These are phyloP conservation scores for Xiphorhynchus elegans DNA, from an alignment of 2,113 vertebrate genomes.

Conservation along the genomic window DNA sequence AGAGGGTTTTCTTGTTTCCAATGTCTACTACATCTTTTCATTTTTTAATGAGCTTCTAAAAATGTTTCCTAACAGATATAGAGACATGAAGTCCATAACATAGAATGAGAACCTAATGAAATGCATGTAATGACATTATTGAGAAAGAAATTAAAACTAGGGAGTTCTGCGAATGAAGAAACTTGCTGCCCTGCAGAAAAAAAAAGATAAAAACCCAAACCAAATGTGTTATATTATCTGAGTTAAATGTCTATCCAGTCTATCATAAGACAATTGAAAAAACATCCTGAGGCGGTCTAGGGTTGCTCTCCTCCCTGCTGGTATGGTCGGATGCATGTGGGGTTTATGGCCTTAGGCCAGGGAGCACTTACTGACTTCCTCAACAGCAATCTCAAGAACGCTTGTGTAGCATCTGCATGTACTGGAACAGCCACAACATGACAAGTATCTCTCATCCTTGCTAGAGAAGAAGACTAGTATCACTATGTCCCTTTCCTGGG, in stretches of 20 bases:
- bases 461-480: background rate
- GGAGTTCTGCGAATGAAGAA: background rate
- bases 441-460: background rate
- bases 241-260: background rate
- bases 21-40: background rate
- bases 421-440: background rate
- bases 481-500: background rate
- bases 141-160: background rate
- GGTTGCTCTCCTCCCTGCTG: background rate
- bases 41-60: background rate
- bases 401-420: background rate
- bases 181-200: background rate
- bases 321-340: rapidly evolving
- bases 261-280: background rate
- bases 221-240: rapidly evolving
- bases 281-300: background rate
- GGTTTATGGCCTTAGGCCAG: background rate
- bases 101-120: background rate
- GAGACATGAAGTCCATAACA: background rate
- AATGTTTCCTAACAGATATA: background rate
- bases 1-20: background rate
- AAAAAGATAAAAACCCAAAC: rapidly evolving
- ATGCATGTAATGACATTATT: background rate
- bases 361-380: background rate
- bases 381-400: background rate